Evolutionary conservation across 2,797 vertebrate species (phyloP), one percentile per base, ranked within the genome.

Genomic region (Helostoma temminkii): DNA sequence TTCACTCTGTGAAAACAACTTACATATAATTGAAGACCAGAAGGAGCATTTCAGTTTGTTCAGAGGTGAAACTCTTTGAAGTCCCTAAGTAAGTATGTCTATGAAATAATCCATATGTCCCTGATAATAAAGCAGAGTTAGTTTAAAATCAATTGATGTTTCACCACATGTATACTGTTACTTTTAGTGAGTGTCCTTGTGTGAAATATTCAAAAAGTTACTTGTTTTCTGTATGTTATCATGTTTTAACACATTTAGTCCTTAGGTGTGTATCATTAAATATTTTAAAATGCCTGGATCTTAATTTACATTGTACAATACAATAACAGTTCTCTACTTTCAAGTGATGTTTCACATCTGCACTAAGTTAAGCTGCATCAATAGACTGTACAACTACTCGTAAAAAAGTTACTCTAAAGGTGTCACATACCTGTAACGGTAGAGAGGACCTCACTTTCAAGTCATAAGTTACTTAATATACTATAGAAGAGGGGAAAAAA

Each of bases 381-480:
- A 37, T 19, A 24, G 7, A 50, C 22, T 56, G 15, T 11, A 54
- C 15, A 55, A 12, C 10, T 26, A 6, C 12, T 10, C 10, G 19
- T 28, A 48, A 19, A 43, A 25, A 36, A 47, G 15, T n/a, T 41
- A 25, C 21, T 79, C 53, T 45, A 49, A 34, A 28, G 26, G 48
- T 34, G 25, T 55, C 48, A 21, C 76, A 59, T 57, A 37, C 60
- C 32, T 62, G 25, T 63, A 28, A 26, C 39, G 62, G 34, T 36
- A n/a, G 28, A 66, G 15, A 67, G 37, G 56, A 58, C 34, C 18
- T 66, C 24, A 41, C 74, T 85, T 82, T 86, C 46, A 85, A 54
- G 56, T 76, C 56, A 18, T 25, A 49, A 74, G 24, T 37, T 58
- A 50, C 22, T 82, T 71, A 28, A 24, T 70, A 60, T 63, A 45